Evolutionary conservation across 2,888 invertebrate genomes (phyloP), one percentile per base, ranked within the genome.

Genomic region (Dolomedes plantarius): DNA sequence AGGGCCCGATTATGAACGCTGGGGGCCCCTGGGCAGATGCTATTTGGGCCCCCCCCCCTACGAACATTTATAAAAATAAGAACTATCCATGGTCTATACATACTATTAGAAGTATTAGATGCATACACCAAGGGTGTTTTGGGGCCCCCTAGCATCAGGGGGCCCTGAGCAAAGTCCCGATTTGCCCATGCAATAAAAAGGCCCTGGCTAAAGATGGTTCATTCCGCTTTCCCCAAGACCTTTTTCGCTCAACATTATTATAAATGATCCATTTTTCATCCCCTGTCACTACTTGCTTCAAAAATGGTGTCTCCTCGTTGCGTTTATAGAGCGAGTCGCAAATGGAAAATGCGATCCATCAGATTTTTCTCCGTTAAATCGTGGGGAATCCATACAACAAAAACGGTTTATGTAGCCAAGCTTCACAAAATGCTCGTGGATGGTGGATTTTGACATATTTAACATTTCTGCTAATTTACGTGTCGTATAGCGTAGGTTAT

Each of bases 181-280:
- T n/a, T n/a, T n/a, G n/a, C n/a, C n/a, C n/a, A n/a, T n/a, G n/a
- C n/a, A n/a, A n/a, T n/a, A n/a, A n/a, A n/a, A n/a, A n/a, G n/a
- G n/a, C n/a, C n/a, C n/a, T n/a, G n/a, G n/a, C n/a, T n/a, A n/a
- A 72, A 72, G 50, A 46, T 50, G 28, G 72, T 50, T 75, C 36
- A 64, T 28, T 72, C n/a, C 13, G 27, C 23, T 64, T 75, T 75
- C 28, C 64, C 64, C 6, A 62, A 75, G 64, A 64, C 19, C 62
- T 27, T 72, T 62, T 31, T 71, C 46, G 56, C 56, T 56, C 39
- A 69, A 64, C 78, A 36, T 79, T 72, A 64, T 72, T 79, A 31
- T 79, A 72, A 64, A 72, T 39, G 29, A 79, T 71, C n/a, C 72
- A 32, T 72, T 64, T 72, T 73, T 72, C 79, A 71, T 71, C 56